These are phyloP conservation scores for Phycodurus eques DNA, from an alignment of 2,113 vertebrate species.

Conservation along the genomic window DNA sequence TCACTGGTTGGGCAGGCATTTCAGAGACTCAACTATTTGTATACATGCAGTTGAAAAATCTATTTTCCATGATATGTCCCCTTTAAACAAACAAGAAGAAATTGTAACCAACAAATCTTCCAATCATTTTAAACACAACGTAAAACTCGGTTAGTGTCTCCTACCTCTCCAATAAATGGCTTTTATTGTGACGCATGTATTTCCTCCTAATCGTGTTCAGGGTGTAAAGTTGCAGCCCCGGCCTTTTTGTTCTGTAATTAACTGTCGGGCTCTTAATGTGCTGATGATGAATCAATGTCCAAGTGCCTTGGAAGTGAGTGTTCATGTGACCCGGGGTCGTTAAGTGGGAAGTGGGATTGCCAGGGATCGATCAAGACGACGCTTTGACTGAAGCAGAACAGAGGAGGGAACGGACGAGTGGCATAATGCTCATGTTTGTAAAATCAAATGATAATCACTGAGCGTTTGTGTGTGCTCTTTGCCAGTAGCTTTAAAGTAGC, in stretches of 20 bases:
- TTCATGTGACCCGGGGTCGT: conserved; percentile 32
- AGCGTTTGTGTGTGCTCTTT: neutral
- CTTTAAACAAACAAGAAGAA: neutral
- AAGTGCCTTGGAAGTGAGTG: conserved; percentile 30
- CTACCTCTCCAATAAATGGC: neutral
- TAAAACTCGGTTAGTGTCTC: neutral
- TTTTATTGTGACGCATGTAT: neutral
- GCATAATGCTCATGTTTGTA: neutral
- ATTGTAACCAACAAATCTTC: neutral
- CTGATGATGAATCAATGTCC: conserved; percentile 50
- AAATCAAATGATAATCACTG: neutral
- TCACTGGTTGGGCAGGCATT: too few species aligned
- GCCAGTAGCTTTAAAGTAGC: neutral
- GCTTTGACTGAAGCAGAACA: conserved; percentile 4
- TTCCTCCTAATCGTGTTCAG: conserved; percentile 45
- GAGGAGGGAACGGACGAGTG: neutral
- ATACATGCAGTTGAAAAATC: neutral
- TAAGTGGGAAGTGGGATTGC: conserved; percentile 33
- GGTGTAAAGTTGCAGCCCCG: conserved; percentile 28
- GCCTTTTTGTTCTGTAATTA: conserved; percentile 64
- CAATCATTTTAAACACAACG: neutral
- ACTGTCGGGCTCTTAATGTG: conserved; percentile 51
- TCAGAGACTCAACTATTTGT: neutral
- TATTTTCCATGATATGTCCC: too few species aligned
- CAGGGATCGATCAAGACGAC: conserved; percentile 33